These are phyloP conservation scores for Pinna nobilis DNA, from an alignment of 1,140 invertebrate species.

Conservation along the genomic window DNA sequence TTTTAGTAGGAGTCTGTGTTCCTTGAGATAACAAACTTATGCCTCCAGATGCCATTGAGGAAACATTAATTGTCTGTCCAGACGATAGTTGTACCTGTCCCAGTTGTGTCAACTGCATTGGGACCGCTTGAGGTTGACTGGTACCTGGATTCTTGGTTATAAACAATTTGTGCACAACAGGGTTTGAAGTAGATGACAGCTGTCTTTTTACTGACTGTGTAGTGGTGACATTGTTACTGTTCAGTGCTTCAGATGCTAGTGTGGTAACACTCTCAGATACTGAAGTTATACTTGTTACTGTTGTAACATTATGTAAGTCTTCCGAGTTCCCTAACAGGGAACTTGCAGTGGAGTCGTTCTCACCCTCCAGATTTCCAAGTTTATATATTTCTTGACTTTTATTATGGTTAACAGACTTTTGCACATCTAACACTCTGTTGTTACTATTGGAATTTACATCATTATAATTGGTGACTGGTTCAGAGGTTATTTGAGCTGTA, in stretches of 20 bases:
- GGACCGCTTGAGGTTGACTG: conserved; percentile 67
- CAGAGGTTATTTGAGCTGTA: conserved; percentile 29
- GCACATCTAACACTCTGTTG: neutral
- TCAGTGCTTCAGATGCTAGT: neutral
- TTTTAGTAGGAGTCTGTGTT: conserved; percentile 78
- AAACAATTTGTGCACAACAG: conserved; percentile 78
- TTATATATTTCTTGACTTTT: conserved; percentile 7
- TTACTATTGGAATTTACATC: conserved; percentile 19
- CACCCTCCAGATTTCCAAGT: conserved; percentile 12
- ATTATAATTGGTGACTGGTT: neutral
- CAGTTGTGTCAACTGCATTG: conserved; percentile 51
- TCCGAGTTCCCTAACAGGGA: conserved; percentile 9
- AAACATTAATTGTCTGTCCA: conserved; percentile 42
- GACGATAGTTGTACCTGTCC: conserved; percentile 22
- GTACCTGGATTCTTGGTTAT: conserved; percentile 76
- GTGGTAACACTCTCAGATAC: conserved; percentile 2
- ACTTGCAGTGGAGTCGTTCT: too few species aligned
- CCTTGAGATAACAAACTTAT: conserved; percentile 42
- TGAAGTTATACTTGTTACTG: too few species aligned
- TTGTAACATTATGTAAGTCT: too few species aligned
- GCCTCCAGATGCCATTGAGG: conserved; percentile 27
- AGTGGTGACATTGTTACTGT: conserved; percentile 6
- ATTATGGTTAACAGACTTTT: neutral
- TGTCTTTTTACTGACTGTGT: conserved; percentile 34
- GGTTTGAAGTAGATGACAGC: conserved; percentile 27